A percentile compares a stretch with the other conserved stretches of the same genome.
phyloP scores from a whole-genome alignment of 1,140 invertebrate genomes.

The Drosophila quadrilineata region DNA sequence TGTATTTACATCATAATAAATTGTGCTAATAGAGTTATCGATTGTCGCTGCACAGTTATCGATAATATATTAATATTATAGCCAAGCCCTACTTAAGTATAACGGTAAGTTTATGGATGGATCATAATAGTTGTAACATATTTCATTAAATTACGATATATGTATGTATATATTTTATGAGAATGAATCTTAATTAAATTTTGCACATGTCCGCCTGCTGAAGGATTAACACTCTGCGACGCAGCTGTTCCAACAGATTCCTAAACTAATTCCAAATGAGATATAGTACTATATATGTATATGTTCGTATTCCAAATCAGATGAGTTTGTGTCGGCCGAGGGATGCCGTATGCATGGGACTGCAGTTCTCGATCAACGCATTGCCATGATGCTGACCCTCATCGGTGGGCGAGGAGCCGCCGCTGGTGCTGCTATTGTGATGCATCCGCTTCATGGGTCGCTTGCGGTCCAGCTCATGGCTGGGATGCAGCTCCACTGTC shows the following conservation, averaged over 20 bases:
- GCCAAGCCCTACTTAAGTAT: conserved; percentile 55
- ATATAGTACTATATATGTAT: too few species aligned
- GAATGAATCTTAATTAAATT: conserved; percentile 33
- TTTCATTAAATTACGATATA: conserved; percentile 2
- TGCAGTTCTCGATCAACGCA: conserved; percentile 63
- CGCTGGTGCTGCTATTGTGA: conserved; percentile 53
- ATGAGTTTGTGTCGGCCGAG: conserved; percentile 73
- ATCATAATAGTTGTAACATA: conserved; percentile 2
- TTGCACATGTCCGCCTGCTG: conserved; percentile 74
- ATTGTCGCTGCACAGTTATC: conserved; percentile 12
- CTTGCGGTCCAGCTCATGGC: conserved; percentile 61
- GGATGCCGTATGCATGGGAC: conserved; percentile 70
- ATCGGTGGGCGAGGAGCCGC: conserved; percentile 38
- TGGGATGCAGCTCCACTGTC: conserved; percentile 83
- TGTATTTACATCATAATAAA: conserved; percentile 60
- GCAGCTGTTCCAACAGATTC: conserved; percentile 6
- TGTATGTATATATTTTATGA: conserved; percentile 17
- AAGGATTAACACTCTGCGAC: conserved; percentile 2
- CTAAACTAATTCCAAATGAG: conserved; percentile 30
- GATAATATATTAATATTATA: conserved; percentile 20
- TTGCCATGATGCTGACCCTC: conserved; percentile 24
- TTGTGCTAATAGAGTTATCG: conserved; percentile 58
- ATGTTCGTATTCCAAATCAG: conserved; percentile 33
- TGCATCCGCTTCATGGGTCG: conserved; percentile 74
- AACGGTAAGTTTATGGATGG: conserved; percentile 44